Base-by-base conservation (phyloP, 2,797 vertebrate species). In the Sebastes dallii region DNA sequence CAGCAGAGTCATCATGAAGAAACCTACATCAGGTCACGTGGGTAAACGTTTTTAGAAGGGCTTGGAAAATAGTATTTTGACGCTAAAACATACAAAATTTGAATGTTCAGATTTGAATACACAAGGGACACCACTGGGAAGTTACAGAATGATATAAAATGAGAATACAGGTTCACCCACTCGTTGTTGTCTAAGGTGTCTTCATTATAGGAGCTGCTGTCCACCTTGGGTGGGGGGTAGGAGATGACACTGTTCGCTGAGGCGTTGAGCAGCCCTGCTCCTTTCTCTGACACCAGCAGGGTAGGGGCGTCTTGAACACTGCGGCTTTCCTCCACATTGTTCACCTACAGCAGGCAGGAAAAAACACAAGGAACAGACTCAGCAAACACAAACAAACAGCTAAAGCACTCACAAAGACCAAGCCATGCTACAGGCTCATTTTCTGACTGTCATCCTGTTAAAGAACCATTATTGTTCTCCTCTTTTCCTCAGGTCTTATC, bases 221-320 rank as follows among this genome's bases (percentile, higher is more conserved):
- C 94, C 36, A 75, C 81, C 62, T 96, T 95, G 30, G 73, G 58
- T 0, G 94, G 92, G 70, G 95, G 91, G 89, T 92, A 96, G 75
- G 95, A 93, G 78, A 90, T 92, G 74, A 96, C 89, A 66, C 94
- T 96, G 85, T 96, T 96, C 0, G 91, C 91, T 0, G 94, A 90
- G 84, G 93, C 91, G 0, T 94, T 91, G 56, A 96, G 85, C 36
- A 95, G 94, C 29, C 94, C 96, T 2, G 80, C 93, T 3, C 94
- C 95, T 86, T 97, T 98, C 92, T 98, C 97, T 0, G 97, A 97
- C 89, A 97, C 95, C 84, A 96, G 95, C 60, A 98, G 88, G 0
- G 97, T 97, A 1, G 96, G 96, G 8, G 96, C 95, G 0, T 97
- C 96, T 30, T 95, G 96, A 70, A 93, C 61, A 2, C 96, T 97